Percentiles rank a stretch among this genome's conserved stretches.
Conservation (phyloP, 2,113 vertebrate genomes). For the Martes martes region DNA sequence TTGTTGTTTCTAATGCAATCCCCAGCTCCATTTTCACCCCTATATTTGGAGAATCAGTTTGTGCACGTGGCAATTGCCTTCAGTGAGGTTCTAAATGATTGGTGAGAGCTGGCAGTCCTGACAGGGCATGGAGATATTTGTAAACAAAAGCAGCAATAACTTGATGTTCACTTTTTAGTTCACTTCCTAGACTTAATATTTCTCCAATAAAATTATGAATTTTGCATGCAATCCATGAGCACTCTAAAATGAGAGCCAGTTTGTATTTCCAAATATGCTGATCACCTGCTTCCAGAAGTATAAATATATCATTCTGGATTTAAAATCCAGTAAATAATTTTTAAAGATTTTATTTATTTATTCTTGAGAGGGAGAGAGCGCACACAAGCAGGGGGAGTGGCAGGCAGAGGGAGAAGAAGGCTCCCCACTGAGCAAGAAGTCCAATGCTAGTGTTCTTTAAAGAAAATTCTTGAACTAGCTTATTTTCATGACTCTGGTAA, state of each 20-base stretch:
- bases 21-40: not conserved
- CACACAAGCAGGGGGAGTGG: too few species aligned
- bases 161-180: not conserved
- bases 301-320: not conserved
- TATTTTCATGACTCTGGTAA: not conserved
- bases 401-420: too few species aligned
- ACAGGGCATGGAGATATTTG: not conserved
- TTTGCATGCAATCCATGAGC: not conserved
- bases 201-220: constrained; percentile 10
- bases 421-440: too few species aligned
- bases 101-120: not conserved
- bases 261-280: constrained; percentile 3
- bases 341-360: too few species aligned
- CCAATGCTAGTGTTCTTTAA: not conserved
- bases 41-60: not conserved
- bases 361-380: too few species aligned
- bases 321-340: not conserved
- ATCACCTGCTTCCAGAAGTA: not conserved
- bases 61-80: not conserved
- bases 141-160: not conserved
- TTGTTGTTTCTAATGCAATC: constrained; percentile 49
- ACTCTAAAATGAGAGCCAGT: not conserved
- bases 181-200: not conserved
- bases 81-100: not conserved
- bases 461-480: not conserved